Base-by-base conservation (phyloP, 2,797 vertebrate genomes). In the Mastacembelus armatus region DNA sequence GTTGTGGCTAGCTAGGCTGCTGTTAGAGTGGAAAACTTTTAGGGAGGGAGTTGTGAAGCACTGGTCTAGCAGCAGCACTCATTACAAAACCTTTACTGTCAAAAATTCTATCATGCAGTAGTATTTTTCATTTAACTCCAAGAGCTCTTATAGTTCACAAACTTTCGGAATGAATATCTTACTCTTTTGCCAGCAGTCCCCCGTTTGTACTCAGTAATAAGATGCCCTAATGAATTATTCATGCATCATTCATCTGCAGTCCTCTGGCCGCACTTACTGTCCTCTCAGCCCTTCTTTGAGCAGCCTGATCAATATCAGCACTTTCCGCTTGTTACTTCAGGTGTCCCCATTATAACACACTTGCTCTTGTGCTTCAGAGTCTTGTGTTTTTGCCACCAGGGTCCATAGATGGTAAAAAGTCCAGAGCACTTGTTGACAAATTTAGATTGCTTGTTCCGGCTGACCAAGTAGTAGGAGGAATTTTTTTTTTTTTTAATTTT, bases 191-290 rank as follows among this genome's bases (percentile, higher is more conserved):
- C 24, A 33, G 30, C 47, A 70, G 65, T 48, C 62, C 69, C 63
- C 60, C 70, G 69, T 66, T n/a, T 77, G 65, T 80, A 73, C 67
- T 61, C 27, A 64, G 52, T 47, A 81, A 70, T 55, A 69, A 77
- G 62, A 72, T 32, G 1, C 52, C 32, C 18, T 44, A 1, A 66
- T 87, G 32, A 87, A 84, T 88, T 49, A 89, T 88, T 83, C 68
- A 88, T 7, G 2, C 81, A 66, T 57, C 64, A 26, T 47, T 73
- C 58, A 42, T 65, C 15, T 58, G 57, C 58, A 39, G 14, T 72
- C 48, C 54, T 73, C 63, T 48, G 66, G 42, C 64, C 40, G 39
- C 78, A 64, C 70, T 77, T 52, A 8, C 49, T 71, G 70, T 82
- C 54, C 66, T 60, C 54, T 78, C 49, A 75, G 68, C 72, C 62